Conservation (phyloP, 1,140 invertebrate species). For the Lutraria rhynchaena region DNA sequence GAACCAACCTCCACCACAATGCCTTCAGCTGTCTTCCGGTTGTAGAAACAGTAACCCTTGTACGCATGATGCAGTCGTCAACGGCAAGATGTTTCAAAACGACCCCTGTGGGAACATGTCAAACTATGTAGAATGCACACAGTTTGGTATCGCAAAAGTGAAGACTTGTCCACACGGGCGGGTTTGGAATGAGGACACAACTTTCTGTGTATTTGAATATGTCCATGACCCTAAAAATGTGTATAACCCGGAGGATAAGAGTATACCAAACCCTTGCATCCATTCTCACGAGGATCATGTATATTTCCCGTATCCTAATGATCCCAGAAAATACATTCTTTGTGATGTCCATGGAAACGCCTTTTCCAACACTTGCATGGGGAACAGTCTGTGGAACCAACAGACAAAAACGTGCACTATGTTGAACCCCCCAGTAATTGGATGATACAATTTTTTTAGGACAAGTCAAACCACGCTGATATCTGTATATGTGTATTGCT, state of each 20-base stretch:
- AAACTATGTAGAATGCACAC: constrained; percentile 33
- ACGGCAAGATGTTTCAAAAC: constrained; percentile 13
- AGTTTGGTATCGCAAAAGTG: constrained; percentile 39
- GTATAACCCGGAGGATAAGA: constrained; percentile 12
- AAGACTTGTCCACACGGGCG: constrained; percentile 14
- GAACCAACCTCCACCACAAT: not conserved
- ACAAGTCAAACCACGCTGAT: not conserved
- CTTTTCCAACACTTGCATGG: constrained; percentile 32
- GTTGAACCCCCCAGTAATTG: not conserved
- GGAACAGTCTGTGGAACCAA: constrained; percentile 54
- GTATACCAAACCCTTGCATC: constrained; percentile 55
- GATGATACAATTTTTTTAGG: not conserved
- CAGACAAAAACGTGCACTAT: constrained; percentile 45
- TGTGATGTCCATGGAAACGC: constrained; percentile 62
- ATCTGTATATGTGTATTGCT: not conserved
- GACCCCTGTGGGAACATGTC: constrained; percentile 46
- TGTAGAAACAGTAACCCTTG: constrained; percentile 56
- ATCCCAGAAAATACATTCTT: constrained; percentile 53
- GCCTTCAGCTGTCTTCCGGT: constrained; percentile 35
- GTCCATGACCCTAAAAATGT: constrained; percentile 12
- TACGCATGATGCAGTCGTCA: not conserved
- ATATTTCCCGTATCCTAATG: constrained; percentile 53
- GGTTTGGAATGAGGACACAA: constrained; percentile 39
- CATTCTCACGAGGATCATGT: constrained; percentile 49
- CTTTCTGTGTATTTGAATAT: constrained; percentile 35